Base-by-base conservation (phyloP, 2,888 invertebrate genomes). In the Conomelus anceps region DNA sequence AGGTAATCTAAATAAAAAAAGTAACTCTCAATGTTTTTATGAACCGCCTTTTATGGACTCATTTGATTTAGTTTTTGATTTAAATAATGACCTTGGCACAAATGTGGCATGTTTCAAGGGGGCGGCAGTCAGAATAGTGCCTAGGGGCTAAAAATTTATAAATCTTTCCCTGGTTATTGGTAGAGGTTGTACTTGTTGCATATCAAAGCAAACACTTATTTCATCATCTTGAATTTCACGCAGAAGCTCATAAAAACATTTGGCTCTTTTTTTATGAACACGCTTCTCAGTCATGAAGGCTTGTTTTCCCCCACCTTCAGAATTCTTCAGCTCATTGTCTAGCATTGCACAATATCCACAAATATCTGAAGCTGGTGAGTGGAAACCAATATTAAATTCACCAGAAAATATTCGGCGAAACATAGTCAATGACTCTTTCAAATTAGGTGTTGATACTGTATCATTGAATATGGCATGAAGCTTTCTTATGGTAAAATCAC, bases 101-200 rank as follows among this genome's bases (percentile, higher is more conserved):
- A n/a, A n/a, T n/a, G n/a, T n/a, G n/a, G n/a, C n/a, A n/a, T n/a
- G n/a, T n/a, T n/a, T n/a, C n/a, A n/a, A n/a, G n/a, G n/a, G n/a
- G n/a, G n/a, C n/a, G n/a, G n/a, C n/a, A n/a, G n/a, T n/a, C n/a
- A n/a, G n/a, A n/a, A n/a, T n/a, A n/a, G n/a, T n/a, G n/a, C n/a
- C n/a, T n/a, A n/a, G n/a, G n/a, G n/a, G n/a, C n/a, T n/a, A n/a
- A n/a, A n/a, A n/a, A n/a, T n/a, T n/a, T n/a, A n/a, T n/a, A n/a
- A n/a, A n/a, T n/a, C n/a, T n/a, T n/a, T n/a, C n/a, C n/a, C n/a
- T n/a, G n/a, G n/a, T n/a, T n/a, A n/a, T n/a, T n/a, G n/a, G n/a
- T n/a, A n/a, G n/a, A 85, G 85, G 85, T 22, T 85, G 85, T 22
- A 85, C 85, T 85, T 85, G 85, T 85, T 20, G 85, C 85, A 85